Evolutionary conservation across 2,113 vertebrate species (phyloP).

Genomic region (Bettongia penicillata): DNA sequence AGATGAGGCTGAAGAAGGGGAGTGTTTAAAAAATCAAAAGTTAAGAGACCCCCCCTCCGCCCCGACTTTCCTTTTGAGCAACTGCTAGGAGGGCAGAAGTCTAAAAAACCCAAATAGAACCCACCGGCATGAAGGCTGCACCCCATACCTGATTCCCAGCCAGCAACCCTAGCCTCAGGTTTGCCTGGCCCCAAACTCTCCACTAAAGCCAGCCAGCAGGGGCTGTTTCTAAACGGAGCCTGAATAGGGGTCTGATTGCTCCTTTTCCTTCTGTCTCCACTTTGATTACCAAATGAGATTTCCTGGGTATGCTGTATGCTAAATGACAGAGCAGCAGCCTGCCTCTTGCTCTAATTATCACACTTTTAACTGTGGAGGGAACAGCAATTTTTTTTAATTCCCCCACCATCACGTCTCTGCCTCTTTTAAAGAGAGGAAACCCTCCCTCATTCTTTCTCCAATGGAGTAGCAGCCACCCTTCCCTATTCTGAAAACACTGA

Average conservation of each 20-base stretch:
- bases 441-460: constrained; percentile 58
- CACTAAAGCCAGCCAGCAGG: constrained; percentile 79
- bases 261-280: constrained; percentile 81
- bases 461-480: constrained; percentile 6
- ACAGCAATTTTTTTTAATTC: constrained; percentile 79
- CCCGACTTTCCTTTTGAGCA: neutral
- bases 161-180: constrained; percentile 18
- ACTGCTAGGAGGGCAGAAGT: neutral
- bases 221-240: constrained; percentile 84
- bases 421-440: constrained; percentile 78
- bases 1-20: neutral
- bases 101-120: constrained; percentile 40
- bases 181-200: constrained; percentile 34
- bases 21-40: constrained; percentile 13
- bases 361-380: constrained; percentile 82
- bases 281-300: constrained; percentile 88
- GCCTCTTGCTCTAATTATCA: constrained; percentile 86
- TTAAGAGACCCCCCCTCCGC: neutral
- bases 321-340: constrained; percentile 84
- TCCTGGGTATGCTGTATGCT: constrained; percentile 87
- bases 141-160: neutral
- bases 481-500: constrained; percentile 36
- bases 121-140: neutral
- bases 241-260: constrained; percentile 89
- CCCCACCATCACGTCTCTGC: constrained; percentile 63